Conservation (phyloP, 1,140 invertebrate genomes). For the Tachypleus tridentatus region DNA sequence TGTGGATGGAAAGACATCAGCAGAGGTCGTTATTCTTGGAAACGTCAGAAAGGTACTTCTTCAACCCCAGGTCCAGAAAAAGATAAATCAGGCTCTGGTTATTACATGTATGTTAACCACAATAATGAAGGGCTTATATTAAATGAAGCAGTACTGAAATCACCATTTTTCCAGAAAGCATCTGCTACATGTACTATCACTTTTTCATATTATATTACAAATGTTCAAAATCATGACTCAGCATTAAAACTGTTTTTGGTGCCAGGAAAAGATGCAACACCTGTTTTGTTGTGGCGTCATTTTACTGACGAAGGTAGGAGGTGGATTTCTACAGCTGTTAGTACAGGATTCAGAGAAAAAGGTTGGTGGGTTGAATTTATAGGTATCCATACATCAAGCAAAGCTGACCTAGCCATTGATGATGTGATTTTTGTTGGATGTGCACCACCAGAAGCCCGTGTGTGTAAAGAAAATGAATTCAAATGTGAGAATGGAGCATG, state of each 20-base stretch:
- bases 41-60: constrained; percentile 2
- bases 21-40: constrained; percentile 15
- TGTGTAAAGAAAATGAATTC: constrained; percentile 16
- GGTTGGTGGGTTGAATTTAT: constrained; percentile 19
- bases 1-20: constrained; percentile 20
- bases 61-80: constrained; percentile 7
- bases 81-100: constrained; percentile 12
- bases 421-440: constrained; percentile 17
- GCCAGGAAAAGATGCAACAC: constrained; percentile 1
- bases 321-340: constrained; percentile 11
- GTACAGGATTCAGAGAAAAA: constrained; percentile 3
- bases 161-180: constrained; percentile 8
- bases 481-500: constrained; percentile 16
- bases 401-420: constrained; percentile 15
- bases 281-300: constrained; percentile 10
- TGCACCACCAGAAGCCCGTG: constrained; percentile 9
- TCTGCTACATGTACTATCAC: constrained; percentile 8
- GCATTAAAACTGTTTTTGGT: constrained; percentile 8
- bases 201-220: constrained; percentile 18
- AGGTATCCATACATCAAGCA: constrained; percentile 10
- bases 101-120: constrained; percentile 16
- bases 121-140: constrained; percentile 6
- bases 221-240: constrained; percentile 8
- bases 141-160: constrained; percentile 7
- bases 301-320: constrained; percentile 10